Evolutionary conservation across 2,113 vertebrate species (phyloP).

Genomic region (Pantherophis guttatus): DNA sequence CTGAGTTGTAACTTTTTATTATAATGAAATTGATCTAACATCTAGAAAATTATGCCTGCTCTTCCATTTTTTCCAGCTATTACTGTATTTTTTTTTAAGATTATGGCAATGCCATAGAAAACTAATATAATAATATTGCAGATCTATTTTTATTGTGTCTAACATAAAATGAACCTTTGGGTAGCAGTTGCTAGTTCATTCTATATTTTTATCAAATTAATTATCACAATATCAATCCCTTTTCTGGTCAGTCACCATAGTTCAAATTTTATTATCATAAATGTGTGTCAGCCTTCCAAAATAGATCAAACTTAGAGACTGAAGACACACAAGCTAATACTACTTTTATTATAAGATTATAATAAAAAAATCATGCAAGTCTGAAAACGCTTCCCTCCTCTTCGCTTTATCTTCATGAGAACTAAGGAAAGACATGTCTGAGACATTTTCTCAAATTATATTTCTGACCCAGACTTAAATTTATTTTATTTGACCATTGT

Average conservation of each 20-base stretch:
- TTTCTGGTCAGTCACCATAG: not conserved
- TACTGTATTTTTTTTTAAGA: not conserved
- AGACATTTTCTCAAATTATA: not conserved
- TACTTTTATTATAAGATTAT: not conserved
- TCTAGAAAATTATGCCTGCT: not conserved
- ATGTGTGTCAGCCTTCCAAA: not conserved
- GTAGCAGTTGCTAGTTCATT: not conserved
- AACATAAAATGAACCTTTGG: not conserved
- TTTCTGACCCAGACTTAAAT: not conserved
- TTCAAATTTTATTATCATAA: not conserved
- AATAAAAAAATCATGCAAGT: not conserved
- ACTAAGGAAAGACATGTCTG: not conserved
- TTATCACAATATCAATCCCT: not conserved
- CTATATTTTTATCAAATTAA: not conserved
- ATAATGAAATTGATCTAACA: not conserved
- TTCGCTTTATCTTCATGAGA: not conserved
- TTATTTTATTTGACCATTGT: not conserved
- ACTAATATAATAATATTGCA: not conserved
- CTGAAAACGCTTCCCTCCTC: not conserved
- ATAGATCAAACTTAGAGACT: not conserved
- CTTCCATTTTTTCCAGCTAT: not conserved
- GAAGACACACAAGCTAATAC: not conserved
- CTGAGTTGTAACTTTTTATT: not conserved
- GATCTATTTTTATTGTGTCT: not conserved
- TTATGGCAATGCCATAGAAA: not conserved